Conservation (phyloP, 2,888 invertebrate species). For the Thereva nobilitata region DNA sequence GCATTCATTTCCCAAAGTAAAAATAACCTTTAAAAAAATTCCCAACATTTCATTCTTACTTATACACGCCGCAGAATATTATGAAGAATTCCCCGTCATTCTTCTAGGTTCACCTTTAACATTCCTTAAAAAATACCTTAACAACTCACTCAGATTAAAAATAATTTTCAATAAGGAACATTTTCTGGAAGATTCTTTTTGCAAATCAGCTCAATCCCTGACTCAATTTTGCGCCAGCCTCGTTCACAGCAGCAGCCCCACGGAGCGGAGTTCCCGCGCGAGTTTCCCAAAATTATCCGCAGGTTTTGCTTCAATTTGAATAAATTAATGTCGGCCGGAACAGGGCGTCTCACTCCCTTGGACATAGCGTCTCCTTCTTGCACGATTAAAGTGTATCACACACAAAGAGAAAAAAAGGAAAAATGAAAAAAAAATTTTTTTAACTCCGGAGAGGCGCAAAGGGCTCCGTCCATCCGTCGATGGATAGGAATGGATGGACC, state of each 20-base stretch:
- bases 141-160: too few species aligned
- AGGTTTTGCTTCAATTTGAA: slow-evolving; percentile 38
- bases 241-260: slow-evolving; percentile 1
- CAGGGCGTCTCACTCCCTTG: slow-evolving; percentile 37
- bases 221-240: slow-evolving; percentile 16
- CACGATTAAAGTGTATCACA: slow-evolving; percentile 13
- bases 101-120: too few species aligned
- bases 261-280: neutral
- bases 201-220: slow-evolving; percentile 26
- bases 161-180: too few species aligned
- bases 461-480: slow-evolving; percentile 22
- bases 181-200: neutral
- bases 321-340: slow-evolving; percentile 37
- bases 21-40: too few species aligned
- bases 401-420: slow-evolving; percentile 14
- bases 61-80: too few species aligned
- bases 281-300: slow-evolving; percentile 32
- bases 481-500: slow-evolving; percentile 30
- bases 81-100: too few species aligned
- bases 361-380: slow-evolving; percentile 18
- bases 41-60: too few species aligned
- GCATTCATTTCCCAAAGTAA: too few species aligned
- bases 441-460: slow-evolving; percentile 11
- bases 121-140: too few species aligned
- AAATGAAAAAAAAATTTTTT: neutral